Conservation (phyloP, 35 echinoderm and acorn worm species). For the Nesometra sesokonis region DNA sequence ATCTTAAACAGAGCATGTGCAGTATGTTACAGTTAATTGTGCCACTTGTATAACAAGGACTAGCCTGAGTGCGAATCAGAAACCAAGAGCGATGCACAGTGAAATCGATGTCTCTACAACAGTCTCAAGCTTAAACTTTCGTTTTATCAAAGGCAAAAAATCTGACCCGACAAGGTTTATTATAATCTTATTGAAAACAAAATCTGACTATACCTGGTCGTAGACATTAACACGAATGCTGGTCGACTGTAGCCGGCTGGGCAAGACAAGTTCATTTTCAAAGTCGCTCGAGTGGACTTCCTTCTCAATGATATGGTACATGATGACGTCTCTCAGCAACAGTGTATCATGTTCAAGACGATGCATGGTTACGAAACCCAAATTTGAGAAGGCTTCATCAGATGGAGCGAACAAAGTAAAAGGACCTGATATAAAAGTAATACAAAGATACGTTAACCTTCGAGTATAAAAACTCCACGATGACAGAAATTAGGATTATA, state of each 20-base stretch:
- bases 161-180: neutral
- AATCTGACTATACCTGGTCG: neutral
- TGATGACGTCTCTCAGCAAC: neutral
- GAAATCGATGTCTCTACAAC: neutral
- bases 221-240: neutral
- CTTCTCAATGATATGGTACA: neutral
- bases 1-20: no score
- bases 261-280: slow-evolving; percentile 1
- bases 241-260: neutral
- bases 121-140: neutral
- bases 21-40: no score
- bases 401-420: slow-evolving; percentile 18
- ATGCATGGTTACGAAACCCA: neutral
- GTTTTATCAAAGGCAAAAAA: neutral
- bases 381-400: neutral
- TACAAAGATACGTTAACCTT: no score
- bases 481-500: neutral
- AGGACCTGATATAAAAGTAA: neutral
- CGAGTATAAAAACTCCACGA: no score
- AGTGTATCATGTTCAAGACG: neutral
- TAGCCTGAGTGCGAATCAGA: no score
- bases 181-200: neutral
- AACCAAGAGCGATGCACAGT: no score
- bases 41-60: no score
- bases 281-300: neutral